Base-by-base conservation (phyloP, 1,140 invertebrate genomes). In the Amphibalanus amphitrite region DNA sequence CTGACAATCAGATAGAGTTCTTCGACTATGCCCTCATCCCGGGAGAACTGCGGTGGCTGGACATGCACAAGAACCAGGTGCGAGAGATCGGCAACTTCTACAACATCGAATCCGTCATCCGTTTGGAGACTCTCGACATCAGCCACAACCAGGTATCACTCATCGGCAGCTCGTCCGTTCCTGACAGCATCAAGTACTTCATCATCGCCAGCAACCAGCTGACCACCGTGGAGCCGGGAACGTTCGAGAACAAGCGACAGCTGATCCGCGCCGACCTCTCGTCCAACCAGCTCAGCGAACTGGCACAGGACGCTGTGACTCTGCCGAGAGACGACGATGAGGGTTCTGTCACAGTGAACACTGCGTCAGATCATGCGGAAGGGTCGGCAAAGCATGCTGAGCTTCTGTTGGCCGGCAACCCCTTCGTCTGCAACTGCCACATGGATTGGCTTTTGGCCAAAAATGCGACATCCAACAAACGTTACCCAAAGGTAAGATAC, bases 1-100 rank as follows among this genome's bases (percentile, higher is more conserved):
- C 91, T 29, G 90, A 92, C 81, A 96, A 96, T 82, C 86, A 88
- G 77, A 82, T 96, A 75, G 85, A 90, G 76, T 89, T 89, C 86
- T 95, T 96, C 81, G 92, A 95, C 81, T 95, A 94, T 79, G 86
- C 88, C 25, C 83, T 93, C 71, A 86, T 95, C 69, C 92, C 93
- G 0, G 78, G 81, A 68, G 88, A 86, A 73, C 82, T 95, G 71
- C 88, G 92, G 76, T 94, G 91, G 91, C 81, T 96, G 67, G 92
- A 95, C 81, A 83, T 96, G 76, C 92, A 95, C 80, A 89, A 89
- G 77, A 96, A 96, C 81, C 87, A 88, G 77, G 87, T 95, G 73
- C 84, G 85, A 77, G 87, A 92, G 76, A 82, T 96, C 0, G 87
- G 88, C 38, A 95, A 95, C 84, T 92, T 92, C 79, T 78, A 91